These are phyloP conservation scores for Vesta saturnalis DNA, from an alignment of 2,888 invertebrate species.

Conservation along the genomic window DNA sequence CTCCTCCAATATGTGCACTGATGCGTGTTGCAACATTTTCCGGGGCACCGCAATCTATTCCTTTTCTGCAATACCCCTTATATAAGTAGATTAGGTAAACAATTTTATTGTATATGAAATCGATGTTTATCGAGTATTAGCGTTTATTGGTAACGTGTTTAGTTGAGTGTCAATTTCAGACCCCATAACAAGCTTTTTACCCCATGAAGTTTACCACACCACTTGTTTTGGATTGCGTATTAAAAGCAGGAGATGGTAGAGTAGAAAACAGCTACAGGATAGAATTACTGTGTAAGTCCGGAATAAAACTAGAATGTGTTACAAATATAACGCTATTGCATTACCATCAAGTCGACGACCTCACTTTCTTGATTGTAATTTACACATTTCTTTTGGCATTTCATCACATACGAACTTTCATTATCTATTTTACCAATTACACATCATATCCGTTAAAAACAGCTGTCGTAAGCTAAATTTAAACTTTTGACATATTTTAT, in stretches of 20 bases:
- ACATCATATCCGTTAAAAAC: constrained; percentile 14
- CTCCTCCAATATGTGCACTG: constrained; percentile 24
- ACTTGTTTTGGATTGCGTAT: constrained; percentile 14
- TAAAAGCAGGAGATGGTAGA: constrained; percentile 14
- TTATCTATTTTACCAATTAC: constrained; percentile 19
- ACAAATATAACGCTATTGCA: constrained; percentile 45
- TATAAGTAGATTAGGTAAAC: constrained; percentile 30
- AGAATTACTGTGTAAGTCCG: constrained; percentile 26
- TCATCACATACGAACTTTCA: constrained; percentile 57
- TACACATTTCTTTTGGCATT: constrained; percentile 65
- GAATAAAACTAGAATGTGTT: constrained; percentile 38
- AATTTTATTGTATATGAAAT: constrained; percentile 27
- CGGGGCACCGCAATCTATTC: constrained; percentile 3
- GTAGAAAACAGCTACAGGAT: constrained; percentile 6
- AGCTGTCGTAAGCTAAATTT: constrained; percentile 3
- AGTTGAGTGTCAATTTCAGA: no score
- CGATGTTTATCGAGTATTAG: constrained; percentile 13
- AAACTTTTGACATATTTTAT: not conserved
- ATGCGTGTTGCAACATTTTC: constrained; percentile 30
- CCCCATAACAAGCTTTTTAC: no score
- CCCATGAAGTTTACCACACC: no score
- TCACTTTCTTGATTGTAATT: constrained; percentile 62
- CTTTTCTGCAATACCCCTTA: constrained; percentile 29
- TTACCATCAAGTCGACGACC: constrained; percentile 51
- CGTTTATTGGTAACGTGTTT: no score